Conservation (phyloP, 2,888 invertebrate genomes). For the Chymomyza fuscimana region DNA sequence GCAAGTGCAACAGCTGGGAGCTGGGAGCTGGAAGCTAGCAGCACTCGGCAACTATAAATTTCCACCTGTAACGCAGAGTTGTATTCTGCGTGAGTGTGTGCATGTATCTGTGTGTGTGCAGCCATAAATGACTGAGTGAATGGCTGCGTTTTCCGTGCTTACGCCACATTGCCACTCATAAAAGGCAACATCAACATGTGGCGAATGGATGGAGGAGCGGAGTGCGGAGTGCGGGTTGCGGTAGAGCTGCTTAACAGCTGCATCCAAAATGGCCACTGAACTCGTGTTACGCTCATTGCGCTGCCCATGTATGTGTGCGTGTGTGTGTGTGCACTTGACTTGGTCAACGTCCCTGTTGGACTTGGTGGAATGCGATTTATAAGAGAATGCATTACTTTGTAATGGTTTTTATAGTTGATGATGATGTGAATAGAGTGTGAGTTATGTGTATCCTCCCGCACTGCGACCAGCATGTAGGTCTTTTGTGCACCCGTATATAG, state of each 20-base stretch:
- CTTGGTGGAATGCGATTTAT: not conserved
- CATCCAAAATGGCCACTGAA: constrained; percentile 43
- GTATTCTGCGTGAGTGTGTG: not conserved
- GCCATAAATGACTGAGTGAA: constrained; percentile 45
- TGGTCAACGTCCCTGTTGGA: not conserved
- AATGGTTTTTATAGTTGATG: no score
- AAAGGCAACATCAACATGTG: not conserved
- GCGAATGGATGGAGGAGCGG: not conserved
- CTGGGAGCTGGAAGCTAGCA: no score
- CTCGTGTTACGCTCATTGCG: constrained; percentile 19
- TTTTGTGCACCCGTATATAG: no score
- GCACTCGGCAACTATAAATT: constrained; percentile 20
- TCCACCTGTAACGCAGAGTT: not conserved
- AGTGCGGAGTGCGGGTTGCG: no score
- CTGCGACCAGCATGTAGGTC: no score
- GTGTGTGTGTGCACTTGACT: constrained; percentile 6
- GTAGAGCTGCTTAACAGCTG: not conserved
- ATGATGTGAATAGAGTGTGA: no score
- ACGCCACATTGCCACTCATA: constrained; percentile 1
- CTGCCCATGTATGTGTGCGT: constrained; percentile 8
- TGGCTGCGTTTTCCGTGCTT: not conserved
- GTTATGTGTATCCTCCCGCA: no score
- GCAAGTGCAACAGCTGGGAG: constrained; percentile 25
- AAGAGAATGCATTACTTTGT: not conserved
- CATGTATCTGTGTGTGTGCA: constrained; percentile 9